Evolutionary conservation across 2,888 invertebrate genomes (phyloP).

Genomic region (Cataglyphis rosenhaueri): DNA sequence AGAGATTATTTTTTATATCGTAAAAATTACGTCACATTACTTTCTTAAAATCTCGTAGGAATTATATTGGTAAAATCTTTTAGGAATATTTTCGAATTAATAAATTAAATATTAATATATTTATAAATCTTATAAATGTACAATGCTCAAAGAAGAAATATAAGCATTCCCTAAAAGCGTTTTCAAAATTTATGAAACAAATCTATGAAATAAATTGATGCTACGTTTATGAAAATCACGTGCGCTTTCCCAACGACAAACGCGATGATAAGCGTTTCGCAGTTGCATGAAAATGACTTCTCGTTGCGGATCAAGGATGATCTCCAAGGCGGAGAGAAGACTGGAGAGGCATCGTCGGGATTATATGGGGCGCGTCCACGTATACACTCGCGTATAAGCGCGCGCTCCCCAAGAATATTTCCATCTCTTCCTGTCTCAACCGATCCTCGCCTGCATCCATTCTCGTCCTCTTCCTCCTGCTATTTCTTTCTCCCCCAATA

Average conservation of each 20-base stretch:
- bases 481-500: constrained; percentile 52
- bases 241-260: constrained; percentile 27
- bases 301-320: constrained; percentile 73
- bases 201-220: background rate
- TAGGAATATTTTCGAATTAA: background rate
- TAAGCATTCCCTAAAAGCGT: background rate
- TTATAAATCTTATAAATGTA: background rate
- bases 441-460: constrained; percentile 55
- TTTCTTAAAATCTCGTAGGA: background rate
- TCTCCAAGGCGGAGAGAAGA: constrained; percentile 79
- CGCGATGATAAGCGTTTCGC: constrained; percentile 67
- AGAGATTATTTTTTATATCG: background rate
- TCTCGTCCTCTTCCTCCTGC: constrained; percentile 52
- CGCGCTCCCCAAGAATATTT: constrained; percentile 45
- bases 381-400: constrained; percentile 57
- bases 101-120: background rate
- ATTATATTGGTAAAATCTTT: background rate
- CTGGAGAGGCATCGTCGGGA: constrained; percentile 83
- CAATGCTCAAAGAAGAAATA: background rate
- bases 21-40: background rate
- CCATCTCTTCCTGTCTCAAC: constrained; percentile 56
- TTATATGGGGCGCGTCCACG: constrained; percentile 84
- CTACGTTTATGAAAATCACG: constrained; percentile 58
- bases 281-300: constrained; percentile 63
- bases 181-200: background rate